These are phyloP conservation scores for Listrodromus nycthemerus DNA, from an alignment of 2,888 invertebrate genomes.

Conservation along the genomic window DNA sequence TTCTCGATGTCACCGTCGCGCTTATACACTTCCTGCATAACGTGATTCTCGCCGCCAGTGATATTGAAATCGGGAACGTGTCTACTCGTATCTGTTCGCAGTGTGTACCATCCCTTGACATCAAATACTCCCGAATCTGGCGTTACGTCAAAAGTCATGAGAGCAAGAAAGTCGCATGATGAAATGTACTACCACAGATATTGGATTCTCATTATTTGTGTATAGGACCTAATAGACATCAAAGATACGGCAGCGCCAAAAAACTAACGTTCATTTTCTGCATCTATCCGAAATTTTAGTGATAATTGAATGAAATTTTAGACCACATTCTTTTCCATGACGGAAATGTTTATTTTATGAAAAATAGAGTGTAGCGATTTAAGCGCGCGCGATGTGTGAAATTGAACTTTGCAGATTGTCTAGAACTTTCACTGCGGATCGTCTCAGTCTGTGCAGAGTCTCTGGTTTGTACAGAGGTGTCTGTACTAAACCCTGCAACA, in stretches of 20 bases:
- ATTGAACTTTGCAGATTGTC: background rate
- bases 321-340: background rate
- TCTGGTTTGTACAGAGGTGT: constrained; percentile 2
- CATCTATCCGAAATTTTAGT: background rate
- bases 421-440: constrained; percentile 13
- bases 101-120: constrained; percentile 24
- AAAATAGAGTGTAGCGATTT: background rate
- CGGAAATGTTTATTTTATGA: background rate
- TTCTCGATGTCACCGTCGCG: constrained; percentile 15
- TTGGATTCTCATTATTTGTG: background rate
- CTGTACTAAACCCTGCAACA: constrained; percentile 20
- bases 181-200: background rate
- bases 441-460: background rate
- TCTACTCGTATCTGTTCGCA: constrained; percentile 1
- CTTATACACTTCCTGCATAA: constrained; percentile 30
- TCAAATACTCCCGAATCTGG: constrained; percentile 2
- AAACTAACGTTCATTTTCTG: background rate
- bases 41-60: constrained; percentile 35
- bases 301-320: background rate
- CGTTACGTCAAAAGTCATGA: background rate
- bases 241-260: background rate
- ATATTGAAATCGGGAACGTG: constrained; percentile 53
- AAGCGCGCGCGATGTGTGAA: background rate
- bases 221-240: background rate
- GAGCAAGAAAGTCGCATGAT: background rate